These are phyloP conservation scores for Sturnira hondurensis DNA, from an alignment of 2,113 vertebrate species.

Conservation along the genomic window DNA sequence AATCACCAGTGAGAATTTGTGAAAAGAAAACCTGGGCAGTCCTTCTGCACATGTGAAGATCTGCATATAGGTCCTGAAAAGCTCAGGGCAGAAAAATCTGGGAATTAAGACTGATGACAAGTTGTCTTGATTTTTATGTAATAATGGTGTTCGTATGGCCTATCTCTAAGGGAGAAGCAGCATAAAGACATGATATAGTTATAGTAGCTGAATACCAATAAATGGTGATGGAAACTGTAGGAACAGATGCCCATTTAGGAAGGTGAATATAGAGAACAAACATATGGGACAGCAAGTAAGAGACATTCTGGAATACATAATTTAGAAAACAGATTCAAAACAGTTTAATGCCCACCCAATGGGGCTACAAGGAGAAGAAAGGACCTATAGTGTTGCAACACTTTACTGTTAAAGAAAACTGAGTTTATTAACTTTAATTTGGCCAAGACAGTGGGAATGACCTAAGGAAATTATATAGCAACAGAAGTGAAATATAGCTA, in stretches of 20 bases:
- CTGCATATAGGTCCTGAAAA: not conserved
- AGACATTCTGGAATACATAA: not conserved
- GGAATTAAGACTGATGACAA: not conserved
- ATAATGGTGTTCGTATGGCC: too few species aligned
- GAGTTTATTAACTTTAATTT: not conserved
- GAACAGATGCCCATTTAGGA: not conserved
- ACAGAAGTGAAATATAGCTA: not conserved
- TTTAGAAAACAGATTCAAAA: not conserved
- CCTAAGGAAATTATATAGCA: not conserved
- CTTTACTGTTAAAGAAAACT: not conserved
- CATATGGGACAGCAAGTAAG: not conserved
- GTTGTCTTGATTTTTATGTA: not conserved
- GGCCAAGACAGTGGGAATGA: not conserved
- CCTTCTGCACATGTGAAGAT: fast-evolving
- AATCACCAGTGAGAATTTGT: not conserved
- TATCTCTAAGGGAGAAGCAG: not conserved
- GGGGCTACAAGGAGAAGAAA: not conserved
- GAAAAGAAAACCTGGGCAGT: fast-evolving
- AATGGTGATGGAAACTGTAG: not conserved
- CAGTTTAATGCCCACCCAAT: not conserved
- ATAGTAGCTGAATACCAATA: not conserved
- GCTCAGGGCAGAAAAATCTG: not conserved
- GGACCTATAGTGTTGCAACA: not conserved
- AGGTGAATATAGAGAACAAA: not conserved
- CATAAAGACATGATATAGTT: fast-evolving